A percentile compares a stretch with the other conserved stretches of the same genome.
Conservation (phyloP, 1,140 invertebrate species). For the Dendrolimus kikuchii region DNA sequence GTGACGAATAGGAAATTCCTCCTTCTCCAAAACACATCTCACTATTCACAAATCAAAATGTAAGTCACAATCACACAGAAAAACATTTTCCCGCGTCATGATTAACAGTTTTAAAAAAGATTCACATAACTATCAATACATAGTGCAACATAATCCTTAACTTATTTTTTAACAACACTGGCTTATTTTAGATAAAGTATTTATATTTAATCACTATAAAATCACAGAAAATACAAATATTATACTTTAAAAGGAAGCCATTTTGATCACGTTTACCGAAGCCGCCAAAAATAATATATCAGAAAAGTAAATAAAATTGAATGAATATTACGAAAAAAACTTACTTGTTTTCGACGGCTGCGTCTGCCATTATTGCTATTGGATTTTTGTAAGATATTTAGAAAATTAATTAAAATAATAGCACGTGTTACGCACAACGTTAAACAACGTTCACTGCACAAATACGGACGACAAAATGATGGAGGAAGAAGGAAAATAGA, state of each 20-base stretch:
- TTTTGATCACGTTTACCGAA: slow-evolving; percentile 66
- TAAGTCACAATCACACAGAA: slow-evolving; percentile 6
- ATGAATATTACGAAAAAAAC: slow-evolving; percentile 28
- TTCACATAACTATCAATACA: slow-evolving; percentile 28
- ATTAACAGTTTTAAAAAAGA: slow-evolving; percentile 36
- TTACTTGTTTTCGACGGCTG: slow-evolving; percentile 70
- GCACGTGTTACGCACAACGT: slow-evolving; percentile 59
- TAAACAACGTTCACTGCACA: slow-evolving; percentile 64
- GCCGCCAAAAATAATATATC: slow-evolving; percentile 50
- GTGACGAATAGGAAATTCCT: neutral
- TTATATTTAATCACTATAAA: slow-evolving; percentile 14
- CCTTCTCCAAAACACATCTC: too few relatives aligned
- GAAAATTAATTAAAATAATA: slow-evolving; percentile 37
- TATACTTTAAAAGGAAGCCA: slow-evolving; percentile 58
- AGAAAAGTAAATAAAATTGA: slow-evolving; percentile 19
- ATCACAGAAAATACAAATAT: slow-evolving; percentile 20
- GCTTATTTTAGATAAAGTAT: neutral
- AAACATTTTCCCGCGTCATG: slow-evolving; percentile 57
- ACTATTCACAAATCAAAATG: too few relatives aligned
- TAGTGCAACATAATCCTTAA: slow-evolving; percentile 12
- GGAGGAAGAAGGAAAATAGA: slow-evolving; percentile 54
- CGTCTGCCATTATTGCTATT: slow-evolving; percentile 65
- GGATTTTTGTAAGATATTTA: slow-evolving; percentile 29
- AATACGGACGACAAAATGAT: slow-evolving; percentile 67
- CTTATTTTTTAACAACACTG: neutral